These are phyloP conservation scores for Drosophila greeni DNA, from an alignment of 2,888 invertebrate genomes.

Conservation along the genomic window DNA sequence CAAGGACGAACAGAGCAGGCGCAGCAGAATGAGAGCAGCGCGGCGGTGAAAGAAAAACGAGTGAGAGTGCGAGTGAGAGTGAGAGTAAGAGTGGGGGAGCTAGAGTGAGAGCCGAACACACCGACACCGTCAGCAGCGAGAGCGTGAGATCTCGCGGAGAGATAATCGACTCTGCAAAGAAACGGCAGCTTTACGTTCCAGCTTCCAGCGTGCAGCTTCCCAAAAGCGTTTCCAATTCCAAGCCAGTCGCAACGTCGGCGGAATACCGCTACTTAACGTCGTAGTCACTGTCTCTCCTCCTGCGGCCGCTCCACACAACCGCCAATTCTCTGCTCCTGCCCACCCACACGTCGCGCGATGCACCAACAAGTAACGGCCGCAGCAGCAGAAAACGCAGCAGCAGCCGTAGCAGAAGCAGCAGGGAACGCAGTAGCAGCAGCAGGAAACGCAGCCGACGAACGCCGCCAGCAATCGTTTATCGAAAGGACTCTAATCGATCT, in stretches of 20 bases:
- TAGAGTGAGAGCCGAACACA: slow-evolving; percentile 21
- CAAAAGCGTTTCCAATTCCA: slow-evolving; percentile 70
- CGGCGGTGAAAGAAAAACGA: slow-evolving; percentile 15
- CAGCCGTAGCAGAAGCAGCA: slow-evolving; percentile 17
- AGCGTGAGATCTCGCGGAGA: slow-evolving; percentile 12
- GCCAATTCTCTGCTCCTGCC: slow-evolving; percentile 26
- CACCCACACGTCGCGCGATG: slow-evolving; percentile 31
- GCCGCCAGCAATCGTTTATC: slow-evolving; percentile 15
- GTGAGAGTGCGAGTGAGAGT: neutral
- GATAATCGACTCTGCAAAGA: slow-evolving; percentile 34
- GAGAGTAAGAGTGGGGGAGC: slow-evolving; percentile 15
- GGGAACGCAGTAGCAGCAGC: slow-evolving; percentile 7
- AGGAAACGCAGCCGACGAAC: slow-evolving; percentile 11
- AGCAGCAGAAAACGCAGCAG: slow-evolving; percentile 29
- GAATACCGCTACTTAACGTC: slow-evolving; percentile 49
- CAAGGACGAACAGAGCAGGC: slow-evolving; percentile 32
- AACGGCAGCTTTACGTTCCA: slow-evolving; percentile 51
- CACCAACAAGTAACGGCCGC: slow-evolving; percentile 25
- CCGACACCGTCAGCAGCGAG: neutral
- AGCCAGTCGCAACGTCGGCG: slow-evolving; percentile 65
- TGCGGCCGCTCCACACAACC: slow-evolving; percentile 4
- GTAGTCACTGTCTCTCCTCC: slow-evolving; percentile 23
- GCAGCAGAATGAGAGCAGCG: slow-evolving; percentile 13
- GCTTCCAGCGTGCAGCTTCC: slow-evolving; percentile 25
- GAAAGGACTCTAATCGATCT: slow-evolving; percentile 25